These are phyloP conservation scores for Sebastolobus altivelis DNA, from an alignment of 2,797 vertebrate genomes.

Conservation along the genomic window DNA sequence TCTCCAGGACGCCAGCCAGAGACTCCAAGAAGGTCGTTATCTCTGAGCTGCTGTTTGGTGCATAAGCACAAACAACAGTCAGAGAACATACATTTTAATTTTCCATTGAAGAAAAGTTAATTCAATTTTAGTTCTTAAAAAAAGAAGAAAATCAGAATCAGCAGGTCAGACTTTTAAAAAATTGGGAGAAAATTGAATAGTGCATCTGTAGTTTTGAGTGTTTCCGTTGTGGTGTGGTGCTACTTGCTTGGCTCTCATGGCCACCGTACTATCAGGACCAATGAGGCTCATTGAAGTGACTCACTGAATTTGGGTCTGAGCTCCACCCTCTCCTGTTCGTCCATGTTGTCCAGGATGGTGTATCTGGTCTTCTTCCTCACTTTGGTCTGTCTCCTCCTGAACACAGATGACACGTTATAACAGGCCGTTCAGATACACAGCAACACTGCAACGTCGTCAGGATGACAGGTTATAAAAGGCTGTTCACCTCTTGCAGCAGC, in stretches of 20 bases:
- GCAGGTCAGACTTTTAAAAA: too few relatives aligned
- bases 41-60: too few relatives aligned
- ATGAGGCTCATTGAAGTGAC: conserved; percentile 41
- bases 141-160: neutral
- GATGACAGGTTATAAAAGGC: too few relatives aligned
- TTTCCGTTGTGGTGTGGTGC: neutral
- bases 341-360: conserved; percentile 93
- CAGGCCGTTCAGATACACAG: neutral
- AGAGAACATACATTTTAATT: too few relatives aligned
- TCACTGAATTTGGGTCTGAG: conserved; percentile 91
- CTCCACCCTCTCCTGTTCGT: conserved; percentile 94
- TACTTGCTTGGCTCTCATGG: neutral
- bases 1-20: too few relatives aligned
- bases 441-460: too few relatives aligned
- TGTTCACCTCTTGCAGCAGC: conserved; percentile 91
- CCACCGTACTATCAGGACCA: neutral
- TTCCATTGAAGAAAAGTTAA: too few relatives aligned
- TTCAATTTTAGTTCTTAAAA: neutral
- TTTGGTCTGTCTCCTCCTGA: conserved; percentile 88
- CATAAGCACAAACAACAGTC: too few relatives aligned
- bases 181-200: too few relatives aligned
- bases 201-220: too few relatives aligned
- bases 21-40: too few relatives aligned
- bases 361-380: conserved; percentile 93
- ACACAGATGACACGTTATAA: conserved; percentile 38